These are phyloP conservation scores for Mya arenaria DNA, from an alignment of 1,140 invertebrate species.

Conservation along the genomic window DNA sequence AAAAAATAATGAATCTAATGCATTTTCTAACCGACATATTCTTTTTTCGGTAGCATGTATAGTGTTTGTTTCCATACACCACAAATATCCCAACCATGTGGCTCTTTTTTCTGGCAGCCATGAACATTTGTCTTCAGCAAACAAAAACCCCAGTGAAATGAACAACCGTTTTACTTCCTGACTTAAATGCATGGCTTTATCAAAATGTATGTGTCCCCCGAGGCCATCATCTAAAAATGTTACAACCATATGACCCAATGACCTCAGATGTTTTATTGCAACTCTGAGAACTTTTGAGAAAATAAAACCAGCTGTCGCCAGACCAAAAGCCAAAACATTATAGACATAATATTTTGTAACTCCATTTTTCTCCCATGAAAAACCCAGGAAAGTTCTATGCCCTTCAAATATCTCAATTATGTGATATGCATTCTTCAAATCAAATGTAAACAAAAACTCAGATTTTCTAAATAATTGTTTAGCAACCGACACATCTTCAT, in stretches of 20 bases:
- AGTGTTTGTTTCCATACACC: too few species aligned
- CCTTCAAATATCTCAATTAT: slow-evolving; percentile 26
- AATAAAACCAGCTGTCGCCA: slow-evolving; percentile 26
- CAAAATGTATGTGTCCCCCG: not conserved
- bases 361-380: slow-evolving; percentile 6
- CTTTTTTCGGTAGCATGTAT: too few species aligned
- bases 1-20: not conserved
- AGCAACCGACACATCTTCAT: slow-evolving; percentile 39
- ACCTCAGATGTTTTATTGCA: slow-evolving; percentile 7
- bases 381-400: slow-evolving; percentile 32
- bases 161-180: not conserved
- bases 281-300: slow-evolving; percentile 20
- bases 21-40: slow-evolving; percentile 4
- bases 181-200: not conserved
- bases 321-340: slow-evolving; percentile 30
- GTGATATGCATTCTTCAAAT: slow-evolving; percentile 51
- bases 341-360: slow-evolving; percentile 30
- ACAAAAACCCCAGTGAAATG: not conserved
- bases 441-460: slow-evolving; percentile 36
- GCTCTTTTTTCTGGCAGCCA: not conserved
- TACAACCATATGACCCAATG: slow-evolving; percentile 19
- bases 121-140: slow-evolving; percentile 25
- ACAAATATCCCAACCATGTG: too few species aligned
- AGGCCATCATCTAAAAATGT: slow-evolving; percentile 36
- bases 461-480: slow-evolving; percentile 14